Conservation (phyloP, 2,888 invertebrate genomes). For the Cenopis cana region DNA sequence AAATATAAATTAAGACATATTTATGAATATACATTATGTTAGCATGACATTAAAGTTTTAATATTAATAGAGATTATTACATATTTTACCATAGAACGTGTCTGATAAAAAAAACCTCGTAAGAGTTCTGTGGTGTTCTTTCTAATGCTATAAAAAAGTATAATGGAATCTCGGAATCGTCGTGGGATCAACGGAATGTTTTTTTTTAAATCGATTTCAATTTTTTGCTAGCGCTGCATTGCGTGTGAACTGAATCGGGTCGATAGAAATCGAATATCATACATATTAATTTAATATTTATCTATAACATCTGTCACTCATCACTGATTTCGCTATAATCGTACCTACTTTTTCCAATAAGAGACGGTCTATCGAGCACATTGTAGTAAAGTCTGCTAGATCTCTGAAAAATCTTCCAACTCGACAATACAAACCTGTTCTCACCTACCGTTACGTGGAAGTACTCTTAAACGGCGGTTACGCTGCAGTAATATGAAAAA, state of each 20-base stretch:
- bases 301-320: constrained; percentile 3
- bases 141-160: too few species aligned
- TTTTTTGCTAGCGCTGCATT: background rate
- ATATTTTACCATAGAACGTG: too few species aligned
- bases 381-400: constrained; percentile 52
- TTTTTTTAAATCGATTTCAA: background rate
- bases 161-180: too few species aligned
- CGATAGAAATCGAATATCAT: background rate
- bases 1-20: too few species aligned
- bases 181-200: too few species aligned
- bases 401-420: constrained; percentile 68
- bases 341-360: constrained; percentile 4
- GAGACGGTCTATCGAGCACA: constrained; percentile 21
- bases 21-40: too few species aligned
- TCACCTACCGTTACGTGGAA: constrained; percentile 74
- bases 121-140: too few species aligned
- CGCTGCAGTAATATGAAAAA: constrained; percentile 54
- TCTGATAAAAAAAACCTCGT: too few species aligned
- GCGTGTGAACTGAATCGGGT: background rate
- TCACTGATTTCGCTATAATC: background rate
- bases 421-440: constrained; percentile 73
- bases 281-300: background rate
- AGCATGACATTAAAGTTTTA: too few species aligned
- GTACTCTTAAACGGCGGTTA: constrained; percentile 74
- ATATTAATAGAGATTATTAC: too few species aligned